phyloP scores from a whole-genome alignment of 2,888 invertebrate species.

The Sinotaia quadrata region DNA sequence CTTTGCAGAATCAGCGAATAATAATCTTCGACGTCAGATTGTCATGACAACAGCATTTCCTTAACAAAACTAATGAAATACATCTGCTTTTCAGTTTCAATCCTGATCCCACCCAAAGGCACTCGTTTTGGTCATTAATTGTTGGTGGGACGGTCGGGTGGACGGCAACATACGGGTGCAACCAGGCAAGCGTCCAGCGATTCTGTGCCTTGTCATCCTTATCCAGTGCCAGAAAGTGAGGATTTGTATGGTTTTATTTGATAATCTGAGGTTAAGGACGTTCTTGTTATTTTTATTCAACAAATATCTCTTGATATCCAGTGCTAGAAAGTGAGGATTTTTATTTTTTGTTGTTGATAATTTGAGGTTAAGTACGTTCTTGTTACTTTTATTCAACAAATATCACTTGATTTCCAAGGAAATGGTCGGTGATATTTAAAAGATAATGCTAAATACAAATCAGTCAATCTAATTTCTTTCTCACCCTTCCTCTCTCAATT shows the following conservation, averaged over 20 bases:
- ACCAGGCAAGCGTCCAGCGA: slow-evolving; percentile 64
- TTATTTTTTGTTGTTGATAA: not conserved
- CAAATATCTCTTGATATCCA: not conserved
- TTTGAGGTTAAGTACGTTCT: not conserved
- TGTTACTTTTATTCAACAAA: no score
- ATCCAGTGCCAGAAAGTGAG: slow-evolving; percentile 51
- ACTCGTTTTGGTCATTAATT: slow-evolving; percentile 61
- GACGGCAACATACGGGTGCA: slow-evolving; percentile 60
- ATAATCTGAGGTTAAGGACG: not conserved
- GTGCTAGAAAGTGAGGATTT: slow-evolving; percentile 48
- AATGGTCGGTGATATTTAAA: no score
- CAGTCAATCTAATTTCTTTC: no score
- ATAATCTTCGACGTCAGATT: no score
- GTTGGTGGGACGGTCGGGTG: slow-evolving; percentile 56
- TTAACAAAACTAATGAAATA: no score
- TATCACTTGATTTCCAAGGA: no score
- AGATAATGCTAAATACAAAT: no score
- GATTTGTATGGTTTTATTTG: not conserved
- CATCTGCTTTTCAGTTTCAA: slow-evolving; percentile 58
- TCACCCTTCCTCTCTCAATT: no score
- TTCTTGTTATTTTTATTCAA: no score
- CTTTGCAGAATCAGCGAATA: not conserved
- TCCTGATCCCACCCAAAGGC: slow-evolving; percentile 58
- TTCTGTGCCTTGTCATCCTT: slow-evolving; percentile 57
- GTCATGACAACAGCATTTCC: no score